A percentile compares a stretch with the other conserved stretches of the same genome.
Conservation (phyloP, 1,140 invertebrate genomes). For the Homalodisca vitripennis region DNA sequence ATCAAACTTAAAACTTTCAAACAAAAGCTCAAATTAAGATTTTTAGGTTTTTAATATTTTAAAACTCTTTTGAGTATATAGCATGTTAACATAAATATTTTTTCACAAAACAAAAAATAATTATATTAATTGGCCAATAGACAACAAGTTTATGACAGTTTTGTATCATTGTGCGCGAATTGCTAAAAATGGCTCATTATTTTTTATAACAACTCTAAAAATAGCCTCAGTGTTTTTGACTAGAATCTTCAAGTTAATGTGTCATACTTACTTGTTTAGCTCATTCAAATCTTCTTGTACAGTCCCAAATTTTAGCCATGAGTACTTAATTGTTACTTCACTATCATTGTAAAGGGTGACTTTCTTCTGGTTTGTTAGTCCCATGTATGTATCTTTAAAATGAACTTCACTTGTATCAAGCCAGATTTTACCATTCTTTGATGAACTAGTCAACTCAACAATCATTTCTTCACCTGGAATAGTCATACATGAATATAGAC, state of each 20-base stretch:
- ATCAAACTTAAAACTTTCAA: too few species aligned
- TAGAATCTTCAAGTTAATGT: not conserved
- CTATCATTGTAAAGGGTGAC: not conserved
- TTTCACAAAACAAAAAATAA: not conserved
- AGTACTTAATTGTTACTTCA: not conserved
- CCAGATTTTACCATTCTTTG: slow-evolving; percentile 9
- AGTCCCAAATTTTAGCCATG: not conserved
- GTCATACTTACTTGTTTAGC: not conserved
- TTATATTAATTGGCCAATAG: not conserved
- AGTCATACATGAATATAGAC: not conserved
- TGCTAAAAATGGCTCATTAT: not conserved
- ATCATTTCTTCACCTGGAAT: not conserved
- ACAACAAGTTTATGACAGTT: too few species aligned
- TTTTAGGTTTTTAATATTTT: too few species aligned
- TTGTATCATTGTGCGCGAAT: not conserved
- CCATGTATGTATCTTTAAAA: slow-evolving; percentile 5
- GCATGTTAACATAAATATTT: too few species aligned
- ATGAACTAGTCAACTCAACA: not conserved
- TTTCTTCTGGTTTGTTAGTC: not conserved
- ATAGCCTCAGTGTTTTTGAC: not conserved
- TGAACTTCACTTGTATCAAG: not conserved
- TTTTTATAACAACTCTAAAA: not conserved
- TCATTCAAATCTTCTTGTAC: not conserved
- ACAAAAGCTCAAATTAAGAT: too few species aligned
- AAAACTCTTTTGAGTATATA: too few species aligned